Percentiles rank a stretch among this genome's conserved stretches.
Conservation (phyloP, 1,140 invertebrate species). For the Scylla paramamosain region DNA sequence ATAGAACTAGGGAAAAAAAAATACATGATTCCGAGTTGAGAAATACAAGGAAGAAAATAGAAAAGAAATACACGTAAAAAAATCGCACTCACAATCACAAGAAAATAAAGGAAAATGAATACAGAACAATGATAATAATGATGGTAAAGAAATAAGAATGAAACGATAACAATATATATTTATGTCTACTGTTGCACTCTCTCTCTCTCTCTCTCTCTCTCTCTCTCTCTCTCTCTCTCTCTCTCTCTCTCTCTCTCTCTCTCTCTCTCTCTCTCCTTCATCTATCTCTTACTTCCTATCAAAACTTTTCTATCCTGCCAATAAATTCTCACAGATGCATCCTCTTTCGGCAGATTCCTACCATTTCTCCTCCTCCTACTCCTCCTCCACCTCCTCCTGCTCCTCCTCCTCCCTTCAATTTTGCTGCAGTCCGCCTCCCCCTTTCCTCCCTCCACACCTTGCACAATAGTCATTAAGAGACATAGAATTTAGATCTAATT, state of each 20-base stretch:
- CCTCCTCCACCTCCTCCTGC: background rate
- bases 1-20: too few relatives aligned
- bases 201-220: too few relatives aligned
- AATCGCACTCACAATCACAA: too few relatives aligned
- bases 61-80: too few relatives aligned
- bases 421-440: background rate
- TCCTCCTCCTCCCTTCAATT: background rate
- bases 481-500: slow-evolving; percentile 73
- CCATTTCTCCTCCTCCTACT: background rate
- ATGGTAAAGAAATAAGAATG: background rate
- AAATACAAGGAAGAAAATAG: too few relatives aligned
- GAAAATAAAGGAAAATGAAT: too few relatives aligned
- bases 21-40: too few relatives aligned
- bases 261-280: slow-evolving; percentile 58
- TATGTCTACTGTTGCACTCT: too few relatives aligned
- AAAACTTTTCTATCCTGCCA: slow-evolving; percentile 35
- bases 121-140: background rate
- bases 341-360: background rate
- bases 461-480: slow-evolving; percentile 63
- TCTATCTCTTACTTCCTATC: background rate
- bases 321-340: slow-evolving; percentile 21
- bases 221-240: too few relatives aligned
- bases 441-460: slow-evolving; percentile 39
- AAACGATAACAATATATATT: too few relatives aligned
- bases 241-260: slow-evolving; percentile 42